Evolutionary conservation across 2,113 vertebrate species (phyloP).

Genomic region (Rhinogobius similis): DNA sequence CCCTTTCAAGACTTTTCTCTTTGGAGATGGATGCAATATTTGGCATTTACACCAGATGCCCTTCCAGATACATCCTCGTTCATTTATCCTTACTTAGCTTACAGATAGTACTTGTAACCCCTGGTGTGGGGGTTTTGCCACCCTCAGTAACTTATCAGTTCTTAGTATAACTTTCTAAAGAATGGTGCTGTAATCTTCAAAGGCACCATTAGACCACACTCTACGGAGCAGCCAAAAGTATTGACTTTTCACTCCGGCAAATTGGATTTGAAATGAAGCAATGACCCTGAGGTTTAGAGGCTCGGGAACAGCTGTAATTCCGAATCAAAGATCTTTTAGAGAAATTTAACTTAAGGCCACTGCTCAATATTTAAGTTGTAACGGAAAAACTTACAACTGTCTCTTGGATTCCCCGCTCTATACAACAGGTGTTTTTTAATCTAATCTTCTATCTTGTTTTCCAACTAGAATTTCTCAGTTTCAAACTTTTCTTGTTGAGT

Average conservation of each 20-base stretch:
- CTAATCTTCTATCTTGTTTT: slow-evolving; percentile 9
- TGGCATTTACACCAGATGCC: no score
- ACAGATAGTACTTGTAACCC: no score
- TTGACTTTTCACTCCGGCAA: slow-evolving; percentile 8
- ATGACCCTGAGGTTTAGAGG: slow-evolving; percentile 10
- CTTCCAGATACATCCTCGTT: no score
- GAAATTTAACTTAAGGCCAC: neutral
- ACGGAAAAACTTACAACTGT: neutral
- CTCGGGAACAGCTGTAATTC: slow-evolving; percentile 1
- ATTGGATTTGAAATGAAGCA: slow-evolving; percentile 14
- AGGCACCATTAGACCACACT: slow-evolving; percentile 3
- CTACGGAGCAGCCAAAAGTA: neutral
- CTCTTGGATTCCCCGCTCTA: neutral
- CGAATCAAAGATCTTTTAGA: neutral
- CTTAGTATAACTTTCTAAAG: neutral
- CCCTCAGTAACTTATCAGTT: neutral
- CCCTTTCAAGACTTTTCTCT: no score
- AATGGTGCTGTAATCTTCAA: neutral
- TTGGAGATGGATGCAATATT: no score
- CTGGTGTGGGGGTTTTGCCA: neutral
- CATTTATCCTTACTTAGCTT: no score
- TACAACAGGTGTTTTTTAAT: neutral
- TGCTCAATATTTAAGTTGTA: neutral
- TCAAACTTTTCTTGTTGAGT: slow-evolving; percentile 30
- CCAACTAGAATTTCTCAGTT: slow-evolving; percentile 15